Evolutionary conservation across 2,888 invertebrate species (phyloP).

Genomic region (Cantharis lateralis): DNA sequence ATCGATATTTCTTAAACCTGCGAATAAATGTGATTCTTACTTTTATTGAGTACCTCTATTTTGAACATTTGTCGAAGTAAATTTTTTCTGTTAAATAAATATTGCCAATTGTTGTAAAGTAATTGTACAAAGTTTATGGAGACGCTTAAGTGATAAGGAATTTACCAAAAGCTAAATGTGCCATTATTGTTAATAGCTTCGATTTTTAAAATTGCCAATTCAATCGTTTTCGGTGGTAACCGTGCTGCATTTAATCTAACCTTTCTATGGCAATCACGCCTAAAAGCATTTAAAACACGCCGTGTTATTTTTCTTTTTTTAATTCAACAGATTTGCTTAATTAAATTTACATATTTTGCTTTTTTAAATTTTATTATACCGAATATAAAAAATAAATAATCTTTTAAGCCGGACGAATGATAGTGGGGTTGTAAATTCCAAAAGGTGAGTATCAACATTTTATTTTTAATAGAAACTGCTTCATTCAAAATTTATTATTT

Average conservation of each 20-base stretch:
- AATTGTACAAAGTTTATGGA: conserved; percentile 6
- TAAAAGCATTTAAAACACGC: conserved; percentile 25
- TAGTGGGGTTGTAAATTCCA: neutral
- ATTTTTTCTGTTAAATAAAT: neutral
- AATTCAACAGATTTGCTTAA: conserved; percentile 35
- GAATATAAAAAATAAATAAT: neutral
- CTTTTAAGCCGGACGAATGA: neutral
- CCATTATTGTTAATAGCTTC: conserved; percentile 32
- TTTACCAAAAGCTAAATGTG: conserved; percentile 25
- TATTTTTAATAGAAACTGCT: neutral
- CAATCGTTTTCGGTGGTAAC: conserved; percentile 30
- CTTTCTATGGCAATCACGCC: conserved; percentile 28
- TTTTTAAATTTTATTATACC: neutral
- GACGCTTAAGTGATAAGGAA: conserved; percentile 27
- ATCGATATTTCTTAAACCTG: conserved; percentile 1
- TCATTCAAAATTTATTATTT: neutral
- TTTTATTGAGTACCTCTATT: neutral
- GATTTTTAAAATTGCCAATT: conserved; percentile 33
- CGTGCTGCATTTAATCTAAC: conserved; percentile 30
- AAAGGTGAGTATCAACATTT: neutral
- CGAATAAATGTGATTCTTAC: neutral
- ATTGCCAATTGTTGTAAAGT: conserved; percentile 3
- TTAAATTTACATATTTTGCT: conserved; percentile 22
- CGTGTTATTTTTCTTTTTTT: conserved; percentile 24
- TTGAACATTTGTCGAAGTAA: neutral